Base-by-base conservation (phyloP, 2,888 invertebrate species). In the Priocnemis perturbator region DNA sequence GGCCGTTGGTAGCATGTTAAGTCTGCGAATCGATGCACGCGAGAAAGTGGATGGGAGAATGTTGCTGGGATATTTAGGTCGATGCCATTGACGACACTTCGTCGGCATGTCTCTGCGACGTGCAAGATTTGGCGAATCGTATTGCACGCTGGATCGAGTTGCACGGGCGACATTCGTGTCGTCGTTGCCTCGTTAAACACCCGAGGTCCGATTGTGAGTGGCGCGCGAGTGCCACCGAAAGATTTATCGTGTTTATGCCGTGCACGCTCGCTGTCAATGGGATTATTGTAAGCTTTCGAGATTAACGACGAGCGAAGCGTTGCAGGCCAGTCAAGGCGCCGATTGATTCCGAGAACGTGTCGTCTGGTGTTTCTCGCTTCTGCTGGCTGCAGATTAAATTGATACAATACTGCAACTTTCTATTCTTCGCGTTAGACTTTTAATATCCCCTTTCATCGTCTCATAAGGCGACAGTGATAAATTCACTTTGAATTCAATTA, bases 231-330 rank as follows among this genome's bases (percentile, higher is more conserved):
- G 48, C 37, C 9, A 48, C 44, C 30, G 58, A 61, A 15, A 61
- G 53, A 66, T 69, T 69, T 69, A 69, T 57, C 50, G 45, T 61
- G 57, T 69, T 55, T 47, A 47, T 47, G 21, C 21, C n/a, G 58
- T 17, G 20, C 30, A 26, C 21, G 47, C 56, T 56, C 23, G 21
- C 48, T 56, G 67, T 60, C 60, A 67, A 67, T 63, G 59, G 45
- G 50, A 63, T 67, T 67, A 69, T 63, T 67, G 67, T 70, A 17
- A 60, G 45, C 37, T 47, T 44, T 53, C 55, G 52, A 62, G 37
- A 62, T 45, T 47, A 57, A 65, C 21, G 26, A 61, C 47, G 60
- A 44, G 56, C 19, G 30, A 53, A 59, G 45, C 23, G 26, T 23
- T 15, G 14, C n/a, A 48, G 15, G 11, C 23, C 21, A 17, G n/a